A percentile compares a stretch with the other conserved stretches of the same genome.
phyloP scores from a whole-genome alignment of 2,888 invertebrate genomes.

The Acrobasis repandana region DNA sequence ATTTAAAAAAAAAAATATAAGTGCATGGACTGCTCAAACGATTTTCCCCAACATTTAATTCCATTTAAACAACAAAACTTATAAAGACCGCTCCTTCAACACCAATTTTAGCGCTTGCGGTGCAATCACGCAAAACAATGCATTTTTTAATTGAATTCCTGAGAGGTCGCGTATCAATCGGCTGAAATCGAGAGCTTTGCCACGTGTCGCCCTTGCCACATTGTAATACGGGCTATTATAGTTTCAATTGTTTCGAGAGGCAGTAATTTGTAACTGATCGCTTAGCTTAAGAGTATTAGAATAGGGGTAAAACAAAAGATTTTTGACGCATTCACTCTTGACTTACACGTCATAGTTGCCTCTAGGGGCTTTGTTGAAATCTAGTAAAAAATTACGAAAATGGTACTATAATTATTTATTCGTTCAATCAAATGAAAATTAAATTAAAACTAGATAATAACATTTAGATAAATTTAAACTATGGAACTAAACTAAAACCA shows the following conservation, averaged over 20 bases:
- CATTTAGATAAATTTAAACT: too few relatives aligned
- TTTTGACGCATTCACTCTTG: slow-evolving; percentile 6
- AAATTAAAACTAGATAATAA: too few relatives aligned
- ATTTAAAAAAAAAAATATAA: too few relatives aligned
- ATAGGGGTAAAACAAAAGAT: slow-evolving; percentile 3
- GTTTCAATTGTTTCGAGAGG: slow-evolving; percentile 10
- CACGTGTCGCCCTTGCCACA: slow-evolving; percentile 10
- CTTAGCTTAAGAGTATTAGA: slow-evolving; percentile 4
- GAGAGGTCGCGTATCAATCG: slow-evolving; percentile 16
- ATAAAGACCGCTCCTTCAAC: neutral
- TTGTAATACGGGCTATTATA: slow-evolving; percentile 15
- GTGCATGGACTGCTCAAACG: neutral
- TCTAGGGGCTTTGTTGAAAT: neutral
- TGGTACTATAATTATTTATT: too few relatives aligned
- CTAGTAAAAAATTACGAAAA: too few relatives aligned
- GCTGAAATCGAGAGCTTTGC: slow-evolving; percentile 11
- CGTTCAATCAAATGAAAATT: too few relatives aligned
- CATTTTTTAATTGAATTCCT: slow-evolving; percentile 16
- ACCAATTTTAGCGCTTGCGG: neutral
- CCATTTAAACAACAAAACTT: neutral
- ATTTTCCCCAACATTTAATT: neutral
- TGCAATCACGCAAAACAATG: slow-evolving; percentile 17
- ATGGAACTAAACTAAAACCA: too few relatives aligned
- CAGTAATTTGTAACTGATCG: slow-evolving; percentile 15
- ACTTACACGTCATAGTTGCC: neutral